Percentiles rank a stretch among this genome's conserved stretches.
phyloP scores from a whole-genome alignment of 2,113 vertebrate genomes.

The Pterophyllum scalare region DNA sequence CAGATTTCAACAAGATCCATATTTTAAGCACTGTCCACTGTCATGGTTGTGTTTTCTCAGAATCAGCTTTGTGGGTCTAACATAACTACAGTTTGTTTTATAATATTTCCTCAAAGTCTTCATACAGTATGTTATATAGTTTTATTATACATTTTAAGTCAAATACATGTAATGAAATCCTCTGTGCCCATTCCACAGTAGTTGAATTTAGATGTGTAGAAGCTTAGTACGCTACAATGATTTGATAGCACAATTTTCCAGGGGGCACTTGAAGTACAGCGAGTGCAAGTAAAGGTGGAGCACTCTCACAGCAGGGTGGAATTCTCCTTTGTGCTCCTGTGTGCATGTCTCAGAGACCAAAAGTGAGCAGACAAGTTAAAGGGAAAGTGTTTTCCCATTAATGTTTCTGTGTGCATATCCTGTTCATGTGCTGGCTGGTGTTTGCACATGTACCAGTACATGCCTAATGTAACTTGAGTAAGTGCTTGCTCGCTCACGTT shows the following conservation, averaged over 20 bases:
- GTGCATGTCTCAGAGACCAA: constrained; percentile 19
- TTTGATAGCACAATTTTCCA: constrained; percentile 3
- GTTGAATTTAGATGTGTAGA: constrained; percentile 1
- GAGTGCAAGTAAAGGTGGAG: constrained; percentile 23
- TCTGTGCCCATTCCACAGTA: not conserved
- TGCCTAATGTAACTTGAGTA: constrained; percentile 20
- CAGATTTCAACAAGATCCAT: not conserved
- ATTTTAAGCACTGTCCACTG: not conserved
- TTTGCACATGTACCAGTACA: not conserved
- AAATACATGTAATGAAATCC: not conserved
- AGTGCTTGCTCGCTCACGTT: constrained; percentile 18
- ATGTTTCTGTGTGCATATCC: not conserved
- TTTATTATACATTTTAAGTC: not conserved
- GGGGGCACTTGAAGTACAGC: not conserved
- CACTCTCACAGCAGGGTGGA: constrained; percentile 22
- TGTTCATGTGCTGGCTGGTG: not conserved
- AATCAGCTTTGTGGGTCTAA: not conserved
- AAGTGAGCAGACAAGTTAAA: constrained; percentile 2
- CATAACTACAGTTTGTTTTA: not conserved
- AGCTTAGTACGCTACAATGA: not conserved
- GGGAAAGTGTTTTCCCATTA: constrained; percentile 29
- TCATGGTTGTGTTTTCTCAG: not conserved
- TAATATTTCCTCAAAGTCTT: not conserved
- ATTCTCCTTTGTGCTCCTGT: not conserved
- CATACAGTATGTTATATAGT: not conserved